phyloP scores from a whole-genome alignment of 37 sponge, comb jelly and placozoan genomes.

The Sycon ciliatum region DNA sequence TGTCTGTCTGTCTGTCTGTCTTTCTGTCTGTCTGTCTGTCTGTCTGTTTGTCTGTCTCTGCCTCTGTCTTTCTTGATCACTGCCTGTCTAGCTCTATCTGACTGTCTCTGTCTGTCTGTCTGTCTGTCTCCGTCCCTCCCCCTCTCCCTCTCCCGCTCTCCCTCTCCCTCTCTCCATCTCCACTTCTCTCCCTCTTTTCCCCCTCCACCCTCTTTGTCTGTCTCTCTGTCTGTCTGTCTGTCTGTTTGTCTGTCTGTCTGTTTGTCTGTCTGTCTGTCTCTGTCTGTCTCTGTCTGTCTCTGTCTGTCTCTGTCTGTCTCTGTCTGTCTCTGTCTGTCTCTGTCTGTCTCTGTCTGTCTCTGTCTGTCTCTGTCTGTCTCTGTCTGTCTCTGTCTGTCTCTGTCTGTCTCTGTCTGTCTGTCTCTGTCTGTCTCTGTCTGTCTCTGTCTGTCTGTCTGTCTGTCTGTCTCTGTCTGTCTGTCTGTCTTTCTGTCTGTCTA shows the following conservation, averaged over 20 bases:
- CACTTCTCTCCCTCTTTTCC: background rate
- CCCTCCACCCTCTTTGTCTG: conserved; percentile 2
- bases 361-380: background rate
- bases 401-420: conserved; percentile 14
- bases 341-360: conserved; percentile 1
- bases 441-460: background rate
- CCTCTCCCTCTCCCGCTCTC: background rate
- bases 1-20: background rate
- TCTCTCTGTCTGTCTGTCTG: background rate
- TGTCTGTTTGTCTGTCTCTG: background rate
- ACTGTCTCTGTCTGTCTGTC: background rate
- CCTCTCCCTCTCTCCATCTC: background rate
- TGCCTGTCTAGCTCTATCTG: background rate
- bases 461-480: background rate
- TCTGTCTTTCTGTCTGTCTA: too few relatives aligned
- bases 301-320: background rate
- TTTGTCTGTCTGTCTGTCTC: conserved; percentile 16
- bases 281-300: background rate
- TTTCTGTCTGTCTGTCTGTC: conserved; percentile 11
- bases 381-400: background rate
- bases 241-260: conserved; percentile 14
- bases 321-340: conserved; percentile 15
- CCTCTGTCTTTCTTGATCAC: background rate
- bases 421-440: conserved; percentile 13
- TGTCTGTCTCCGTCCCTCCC: background rate